Conservation (phyloP, 1,140 invertebrate genomes). For the Trachymyrmex cornetzi region DNA sequence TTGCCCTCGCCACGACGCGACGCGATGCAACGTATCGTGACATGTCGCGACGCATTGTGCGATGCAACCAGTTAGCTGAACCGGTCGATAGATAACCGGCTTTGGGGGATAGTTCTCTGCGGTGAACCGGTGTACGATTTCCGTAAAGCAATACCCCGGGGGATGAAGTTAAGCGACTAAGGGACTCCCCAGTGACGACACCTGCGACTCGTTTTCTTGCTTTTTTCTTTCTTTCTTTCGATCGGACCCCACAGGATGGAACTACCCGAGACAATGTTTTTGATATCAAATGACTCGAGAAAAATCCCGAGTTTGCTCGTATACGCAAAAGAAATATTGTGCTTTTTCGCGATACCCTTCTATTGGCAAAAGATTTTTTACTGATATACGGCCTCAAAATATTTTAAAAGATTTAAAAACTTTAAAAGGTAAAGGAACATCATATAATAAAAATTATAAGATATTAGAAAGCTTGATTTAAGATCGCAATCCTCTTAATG, state of each 20-base stretch:
- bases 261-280: background rate
- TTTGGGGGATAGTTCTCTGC: constrained; percentile 44
- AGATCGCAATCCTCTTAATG: too few species aligned
- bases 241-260: background rate
- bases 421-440: too few species aligned
- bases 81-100: constrained; percentile 57
- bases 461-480: too few species aligned
- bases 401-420: too few species aligned
- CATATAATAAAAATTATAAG: too few species aligned
- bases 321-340: too few species aligned
- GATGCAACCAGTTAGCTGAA: constrained; percentile 29
- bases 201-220: constrained; percentile 38
- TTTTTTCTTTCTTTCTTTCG: constrained; percentile 16
- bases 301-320: constrained; percentile 7
- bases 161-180: constrained; percentile 67
- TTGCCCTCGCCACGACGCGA: constrained; percentile 67
- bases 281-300: constrained; percentile 8
- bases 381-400: too few species aligned
- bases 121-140: constrained; percentile 67
- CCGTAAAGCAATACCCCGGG: constrained; percentile 69
- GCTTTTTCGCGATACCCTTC: too few species aligned
- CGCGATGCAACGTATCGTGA: background rate
- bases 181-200: constrained; percentile 32
- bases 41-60: constrained; percentile 40
- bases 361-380: too few species aligned